Evolutionary conservation across 2,888 invertebrate genomes (phyloP).

Genomic region (Heteromurus nitidus): DNA sequence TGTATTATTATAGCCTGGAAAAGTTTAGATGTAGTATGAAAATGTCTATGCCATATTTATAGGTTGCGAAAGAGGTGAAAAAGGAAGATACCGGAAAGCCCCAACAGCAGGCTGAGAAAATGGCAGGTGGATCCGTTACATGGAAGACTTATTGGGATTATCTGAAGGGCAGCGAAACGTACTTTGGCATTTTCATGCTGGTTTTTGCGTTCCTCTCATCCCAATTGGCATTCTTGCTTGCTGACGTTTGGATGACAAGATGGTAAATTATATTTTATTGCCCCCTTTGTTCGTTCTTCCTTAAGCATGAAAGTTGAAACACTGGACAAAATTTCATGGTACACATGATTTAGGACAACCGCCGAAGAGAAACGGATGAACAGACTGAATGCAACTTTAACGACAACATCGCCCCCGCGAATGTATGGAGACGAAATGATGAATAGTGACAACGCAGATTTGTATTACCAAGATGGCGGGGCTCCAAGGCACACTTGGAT

Average conservation of each 20-base stretch:
- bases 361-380: conserved; percentile 47
- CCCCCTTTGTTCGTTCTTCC: no score
- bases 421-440: not conserved
- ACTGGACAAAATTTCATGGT: no score
- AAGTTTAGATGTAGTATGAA: not conserved
- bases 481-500: conserved; percentile 37
- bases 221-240: conserved; percentile 63
- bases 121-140: conserved; percentile 72
- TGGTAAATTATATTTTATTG: conserved; percentile 66
- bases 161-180: conserved; percentile 65
- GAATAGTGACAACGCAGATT: not conserved
- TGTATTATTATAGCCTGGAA: not conserved
- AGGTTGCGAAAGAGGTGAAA: conserved; percentile 20
- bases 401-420: not conserved
- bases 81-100: conserved; percentile 62
- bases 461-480: not conserved
- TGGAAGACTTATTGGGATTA: conserved; percentile 76
- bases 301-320: no score
- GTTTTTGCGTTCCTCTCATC: conserved; percentile 62
- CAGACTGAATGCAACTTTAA: not conserved
- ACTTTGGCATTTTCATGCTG: conserved; percentile 56
- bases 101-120: conserved; percentile 67
- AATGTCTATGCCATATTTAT: not conserved
- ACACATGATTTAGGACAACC: conserved; percentile 45
- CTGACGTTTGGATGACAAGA: conserved; percentile 69